These are phyloP conservation scores for Drosophila tanythrix DNA, from an alignment of 2,888 invertebrate species.

Conservation along the genomic window DNA sequence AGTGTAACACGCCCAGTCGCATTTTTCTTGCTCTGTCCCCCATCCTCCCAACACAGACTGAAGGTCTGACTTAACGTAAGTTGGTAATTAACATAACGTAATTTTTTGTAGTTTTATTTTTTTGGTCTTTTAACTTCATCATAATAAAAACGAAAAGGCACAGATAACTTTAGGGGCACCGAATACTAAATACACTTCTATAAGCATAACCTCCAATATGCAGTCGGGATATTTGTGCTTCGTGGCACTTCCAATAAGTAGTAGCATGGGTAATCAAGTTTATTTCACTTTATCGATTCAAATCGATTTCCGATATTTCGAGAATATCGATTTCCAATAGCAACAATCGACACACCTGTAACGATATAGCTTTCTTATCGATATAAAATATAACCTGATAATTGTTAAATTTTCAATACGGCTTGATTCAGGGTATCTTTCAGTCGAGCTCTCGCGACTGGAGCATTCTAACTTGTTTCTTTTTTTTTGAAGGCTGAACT, in stretches of 20 bases:
- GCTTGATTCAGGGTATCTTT: background rate
- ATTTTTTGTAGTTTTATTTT: conserved; percentile 22
- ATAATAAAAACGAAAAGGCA: conserved; percentile 1
- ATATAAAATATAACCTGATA: background rate
- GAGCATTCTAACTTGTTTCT: conserved; percentile 5
- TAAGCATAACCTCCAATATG: background rate
- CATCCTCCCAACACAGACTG: background rate
- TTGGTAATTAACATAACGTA: conserved; percentile 43
- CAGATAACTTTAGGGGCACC: background rate
- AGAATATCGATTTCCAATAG: too few relatives aligned
- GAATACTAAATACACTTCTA: background rate
- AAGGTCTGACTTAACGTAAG: conserved; percentile 8
- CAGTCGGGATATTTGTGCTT: background rate
- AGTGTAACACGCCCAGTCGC: conserved; percentile 52
- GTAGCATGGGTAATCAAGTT: too few relatives aligned
- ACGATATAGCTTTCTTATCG: too few relatives aligned
- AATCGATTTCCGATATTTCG: too few relatives aligned
- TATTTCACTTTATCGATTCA: too few relatives aligned
- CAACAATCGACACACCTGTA: too few relatives aligned
- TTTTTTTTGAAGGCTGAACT: conserved; percentile 18
- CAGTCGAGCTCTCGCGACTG: background rate
- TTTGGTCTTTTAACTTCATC: conserved; percentile 17
- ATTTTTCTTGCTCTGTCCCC: conserved; percentile 6
- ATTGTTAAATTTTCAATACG: background rate
- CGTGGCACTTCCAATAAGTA: background rate